Conservation (phyloP, 2,888 invertebrate genomes). For the Perizoma affinitatum region DNA sequence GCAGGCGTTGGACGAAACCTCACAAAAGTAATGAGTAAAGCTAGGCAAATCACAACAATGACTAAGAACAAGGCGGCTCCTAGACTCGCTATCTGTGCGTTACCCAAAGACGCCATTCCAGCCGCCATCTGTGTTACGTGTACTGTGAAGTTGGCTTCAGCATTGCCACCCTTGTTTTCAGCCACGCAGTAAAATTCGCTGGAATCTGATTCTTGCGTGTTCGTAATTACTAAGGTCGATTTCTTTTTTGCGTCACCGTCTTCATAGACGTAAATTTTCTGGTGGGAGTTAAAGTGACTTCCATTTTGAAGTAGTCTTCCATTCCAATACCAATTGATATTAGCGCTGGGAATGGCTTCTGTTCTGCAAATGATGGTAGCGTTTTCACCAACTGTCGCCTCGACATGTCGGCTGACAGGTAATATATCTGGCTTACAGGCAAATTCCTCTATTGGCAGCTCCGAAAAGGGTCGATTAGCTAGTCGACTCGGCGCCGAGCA, state of each 20-base stretch:
- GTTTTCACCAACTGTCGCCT: conserved; percentile 92
- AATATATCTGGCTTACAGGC: conserved; percentile 93
- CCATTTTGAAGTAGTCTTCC: conserved; percentile 91
- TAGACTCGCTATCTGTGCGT: conserved; percentile 93
- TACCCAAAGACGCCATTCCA: conserved; percentile 92
- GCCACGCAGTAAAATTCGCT: conserved; percentile 95
- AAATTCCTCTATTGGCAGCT: conserved; percentile 91
- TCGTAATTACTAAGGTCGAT: conserved; percentile 90
- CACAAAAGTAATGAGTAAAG: conserved; percentile 88
- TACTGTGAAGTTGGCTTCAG: conserved; percentile 94
- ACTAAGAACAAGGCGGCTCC: conserved; percentile 92
- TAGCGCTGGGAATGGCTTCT: conserved; percentile 91
- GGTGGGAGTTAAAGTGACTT: conserved; percentile 90
- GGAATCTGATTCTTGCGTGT: conserved; percentile 92
- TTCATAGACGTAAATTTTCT: conserved; percentile 90
- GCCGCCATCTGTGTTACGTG: conserved; percentile 91
- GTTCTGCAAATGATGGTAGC: conserved; percentile 93
- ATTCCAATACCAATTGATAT: conserved; percentile 94
- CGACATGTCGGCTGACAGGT: conserved; percentile 89
- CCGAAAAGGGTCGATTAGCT: conserved; percentile 89
- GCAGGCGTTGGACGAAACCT: conserved; percentile 89
- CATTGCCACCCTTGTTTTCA: conserved; percentile 94
- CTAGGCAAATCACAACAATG: conserved; percentile 88
- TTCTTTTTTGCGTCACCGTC: conserved; percentile 90
- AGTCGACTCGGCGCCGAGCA: conserved; percentile 90